Evolutionary conservation across 2,888 invertebrate species (phyloP).

Genomic region (Willowsia nigromaculata): DNA sequence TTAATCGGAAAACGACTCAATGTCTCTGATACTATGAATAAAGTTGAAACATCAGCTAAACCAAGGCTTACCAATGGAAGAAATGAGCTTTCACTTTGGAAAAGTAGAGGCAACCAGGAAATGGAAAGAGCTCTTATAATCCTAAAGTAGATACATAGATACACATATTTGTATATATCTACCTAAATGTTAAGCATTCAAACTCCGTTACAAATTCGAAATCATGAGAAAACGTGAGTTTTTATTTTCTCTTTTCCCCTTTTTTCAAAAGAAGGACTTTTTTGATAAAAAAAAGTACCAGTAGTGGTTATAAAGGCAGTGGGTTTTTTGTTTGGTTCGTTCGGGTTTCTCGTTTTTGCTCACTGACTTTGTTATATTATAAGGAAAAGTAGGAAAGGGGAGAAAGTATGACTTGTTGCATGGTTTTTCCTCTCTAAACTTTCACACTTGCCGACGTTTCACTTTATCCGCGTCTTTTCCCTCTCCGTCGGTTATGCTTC

Average conservation of each 20-base stretch:
- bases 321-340: background rate
- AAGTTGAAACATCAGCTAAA: background rate
- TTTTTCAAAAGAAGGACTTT: background rate
- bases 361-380: slow-evolving; percentile 26
- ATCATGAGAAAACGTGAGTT: slow-evolving; percentile 10
- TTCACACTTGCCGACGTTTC: slow-evolving; percentile 65
- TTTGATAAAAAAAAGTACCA: background rate
- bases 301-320: background rate
- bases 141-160: background rate
- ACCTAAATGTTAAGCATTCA: background rate
- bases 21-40: background rate
- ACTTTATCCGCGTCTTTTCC: slow-evolving; percentile 47
- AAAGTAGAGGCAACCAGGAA: background rate
- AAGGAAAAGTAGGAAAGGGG: background rate
- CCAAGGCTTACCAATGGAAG: background rate
- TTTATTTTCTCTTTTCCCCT: background rate
- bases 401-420: slow-evolving; percentile 70
- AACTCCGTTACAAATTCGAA: slow-evolving; percentile 4
- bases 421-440: slow-evolving; percentile 58
- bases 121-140: background rate
- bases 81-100: slow-evolving; percentile 43
- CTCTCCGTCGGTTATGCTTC: slow-evolving; percentile 27
- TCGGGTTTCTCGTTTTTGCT: slow-evolving; percentile 2
- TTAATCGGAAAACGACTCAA: background rate
- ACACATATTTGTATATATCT: background rate